Percentiles rank a stretch among this genome's conserved stretches.
Conservation (phyloP, 2,888 invertebrate species). For the Chalcosyrphus nemorum region DNA sequence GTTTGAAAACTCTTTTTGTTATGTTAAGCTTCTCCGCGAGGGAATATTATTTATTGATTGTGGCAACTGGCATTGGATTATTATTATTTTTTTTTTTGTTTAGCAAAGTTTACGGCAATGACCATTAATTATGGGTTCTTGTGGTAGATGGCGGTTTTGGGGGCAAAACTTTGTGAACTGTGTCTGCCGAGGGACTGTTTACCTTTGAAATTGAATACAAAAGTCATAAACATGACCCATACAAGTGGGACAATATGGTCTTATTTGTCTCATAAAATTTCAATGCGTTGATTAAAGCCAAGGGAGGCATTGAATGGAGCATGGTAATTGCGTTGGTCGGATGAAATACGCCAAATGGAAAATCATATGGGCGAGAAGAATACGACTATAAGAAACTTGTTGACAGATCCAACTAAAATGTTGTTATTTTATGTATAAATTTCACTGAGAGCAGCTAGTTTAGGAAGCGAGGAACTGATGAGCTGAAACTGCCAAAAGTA, state of each 20-base stretch:
- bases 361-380: no score
- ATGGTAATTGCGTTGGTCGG: background rate
- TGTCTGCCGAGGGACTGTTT: background rate
- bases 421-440: no score
- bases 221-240: constrained; percentile 26
- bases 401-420: no score
- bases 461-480: no score
- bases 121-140: constrained; percentile 57
- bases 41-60: constrained; percentile 46
- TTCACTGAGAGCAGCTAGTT: no score
- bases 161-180: background rate
- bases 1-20: background rate
- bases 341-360: no score
- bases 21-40: background rate
- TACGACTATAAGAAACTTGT: no score
- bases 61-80: constrained; percentile 48
- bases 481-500: no score
- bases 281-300: background rate
- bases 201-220: constrained; percentile 2
- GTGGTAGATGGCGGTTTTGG: background rate
- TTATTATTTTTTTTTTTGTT: no score
- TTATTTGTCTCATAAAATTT: background rate
- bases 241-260: background rate
- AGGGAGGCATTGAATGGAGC: background rate
- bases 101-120: constrained; percentile 51